A percentile compares a stretch with the other conserved stretches of the same genome.
These are phyloP conservation scores for Acromyrmex charruanus DNA, from an alignment of 1,140 invertebrate genomes.

Conservation along the genomic window DNA sequence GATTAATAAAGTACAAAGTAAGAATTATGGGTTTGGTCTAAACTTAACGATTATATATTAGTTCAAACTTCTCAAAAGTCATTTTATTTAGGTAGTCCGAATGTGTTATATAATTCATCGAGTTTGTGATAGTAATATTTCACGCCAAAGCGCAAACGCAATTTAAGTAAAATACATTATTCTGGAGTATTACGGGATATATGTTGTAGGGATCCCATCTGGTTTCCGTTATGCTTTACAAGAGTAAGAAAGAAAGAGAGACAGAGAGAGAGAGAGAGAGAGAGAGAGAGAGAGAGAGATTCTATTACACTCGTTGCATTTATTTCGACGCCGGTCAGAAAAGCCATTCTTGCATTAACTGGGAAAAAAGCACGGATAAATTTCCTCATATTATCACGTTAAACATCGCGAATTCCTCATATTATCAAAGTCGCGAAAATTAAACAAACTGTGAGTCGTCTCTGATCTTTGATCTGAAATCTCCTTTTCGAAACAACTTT, in stretches of 20 bases:
- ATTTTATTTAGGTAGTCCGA: neutral
- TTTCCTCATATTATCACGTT: conserved; percentile 10
- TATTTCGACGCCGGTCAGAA: neutral
- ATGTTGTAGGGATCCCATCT: conserved; percentile 23
- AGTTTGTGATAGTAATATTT: neutral
- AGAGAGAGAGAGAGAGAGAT: neutral
- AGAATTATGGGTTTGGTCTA: neutral
- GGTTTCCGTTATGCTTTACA: conserved; percentile 30
- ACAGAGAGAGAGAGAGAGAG: neutral
- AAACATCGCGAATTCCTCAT: neutral
- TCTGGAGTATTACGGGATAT: neutral
- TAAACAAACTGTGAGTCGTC: neutral
- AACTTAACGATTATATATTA: neutral
- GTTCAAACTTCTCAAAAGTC: neutral
- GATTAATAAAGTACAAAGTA: neutral
- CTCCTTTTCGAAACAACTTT: neutral
- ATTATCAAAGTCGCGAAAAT: conserved; percentile 14
- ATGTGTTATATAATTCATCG: conserved; percentile 10
- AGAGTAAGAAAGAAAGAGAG: neutral
- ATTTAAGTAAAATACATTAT: neutral
- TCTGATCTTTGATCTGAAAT: conserved; percentile 6
- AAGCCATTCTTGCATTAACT: conserved; percentile 1
- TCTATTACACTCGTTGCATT: conserved; percentile 24
- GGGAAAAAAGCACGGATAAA: neutral
- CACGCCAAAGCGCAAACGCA: neutral